Conservation (phyloP, 2,888 invertebrate species). For the Gortyna flavago region DNA sequence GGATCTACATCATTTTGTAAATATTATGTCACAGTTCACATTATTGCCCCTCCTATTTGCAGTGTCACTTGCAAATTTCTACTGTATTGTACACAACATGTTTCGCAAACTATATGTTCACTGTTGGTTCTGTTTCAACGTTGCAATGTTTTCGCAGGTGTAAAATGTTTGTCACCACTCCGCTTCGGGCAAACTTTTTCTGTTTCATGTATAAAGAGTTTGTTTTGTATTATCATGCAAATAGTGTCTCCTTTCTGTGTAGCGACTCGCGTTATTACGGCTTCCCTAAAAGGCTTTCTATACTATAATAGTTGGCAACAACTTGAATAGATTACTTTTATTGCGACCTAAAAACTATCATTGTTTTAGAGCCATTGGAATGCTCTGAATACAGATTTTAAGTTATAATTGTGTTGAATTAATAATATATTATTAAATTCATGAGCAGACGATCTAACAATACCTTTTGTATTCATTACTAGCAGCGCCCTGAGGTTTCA, state of each 20-base stretch:
- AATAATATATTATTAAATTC: not conserved
- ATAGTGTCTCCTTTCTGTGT: slow-evolving; percentile 42
- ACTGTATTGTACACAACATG: slow-evolving; percentile 31
- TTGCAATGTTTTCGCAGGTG: slow-evolving; percentile 61
- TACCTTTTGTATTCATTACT: slow-evolving; percentile 22
- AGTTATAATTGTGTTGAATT: slow-evolving; percentile 7
- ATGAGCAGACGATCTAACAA: slow-evolving; percentile 12
- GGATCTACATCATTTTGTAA: slow-evolving; percentile 13
- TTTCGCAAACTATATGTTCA: slow-evolving; percentile 60
- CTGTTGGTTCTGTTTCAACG: slow-evolving; percentile 27
- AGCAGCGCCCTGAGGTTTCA: too few species aligned
- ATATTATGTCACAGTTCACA: slow-evolving; percentile 38
- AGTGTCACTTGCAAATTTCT: slow-evolving; percentile 50
- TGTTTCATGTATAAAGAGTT: slow-evolving; percentile 38
- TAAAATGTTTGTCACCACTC: slow-evolving; percentile 48
- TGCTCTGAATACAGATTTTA: slow-evolving; percentile 44
- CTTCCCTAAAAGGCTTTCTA: slow-evolving; percentile 49
- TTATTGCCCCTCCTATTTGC: slow-evolving; percentile 37
- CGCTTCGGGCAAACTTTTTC: slow-evolving; percentile 41
- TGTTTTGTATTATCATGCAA: slow-evolving; percentile 60
- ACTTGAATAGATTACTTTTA: slow-evolving; percentile 42
- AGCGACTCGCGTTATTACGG: slow-evolving; percentile 30
- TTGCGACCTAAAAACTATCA: slow-evolving; percentile 46
- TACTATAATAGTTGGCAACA: slow-evolving; percentile 36
- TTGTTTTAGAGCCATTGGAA: slow-evolving; percentile 41